Base-by-base conservation (phyloP, 2,797 vertebrate species). In the Peromyscus eremicus region DNA sequence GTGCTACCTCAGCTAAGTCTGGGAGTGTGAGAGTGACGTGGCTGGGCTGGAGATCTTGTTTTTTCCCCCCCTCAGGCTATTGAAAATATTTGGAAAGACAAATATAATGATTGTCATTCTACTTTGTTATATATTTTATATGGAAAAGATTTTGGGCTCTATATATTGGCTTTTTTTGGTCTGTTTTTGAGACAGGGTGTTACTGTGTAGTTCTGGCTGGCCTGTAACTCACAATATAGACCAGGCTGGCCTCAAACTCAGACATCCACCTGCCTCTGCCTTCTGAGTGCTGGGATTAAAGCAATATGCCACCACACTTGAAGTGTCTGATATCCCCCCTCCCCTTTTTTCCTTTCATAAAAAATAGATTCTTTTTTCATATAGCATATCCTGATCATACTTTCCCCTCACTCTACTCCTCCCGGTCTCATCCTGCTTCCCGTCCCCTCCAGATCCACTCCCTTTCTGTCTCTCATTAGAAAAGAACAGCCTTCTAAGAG, bases 51-150 rank as follows among this genome's bases (percentile, higher is more conserved):
- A 68, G 66, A 68, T 11, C 5, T 16, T 68, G 13, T 68, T 34
- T 14, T 32, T 34, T 68, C 34, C 16, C 1, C 29, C 27, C 23
- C 83, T 92, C 23, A 46, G 23, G 46, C 77, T 37, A 40, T 27
- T 76, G 66, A 93, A 89, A 66, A 64, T 73, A 73, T 62, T 91
- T 57, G 52, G 96, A 80, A 96, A 29, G 49, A 60, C 23, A 87
- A 81, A 68, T 85, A 9, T 64, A 84, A 87, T 66, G 55, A 70
- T 10, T 89, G 34, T 17, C 16, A 52, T 79, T 89, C 8, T 86
- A 66, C 34, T 89, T 91, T 88, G 68, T 52, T n/a, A 55, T 55
- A 84, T 43, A 64, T 40, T 80, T 40, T 6, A 2, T 80, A 66
- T 40, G 83, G 25, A 90, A 92, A 91, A 55, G 3, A n/a, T 46